phyloP scores from a whole-genome alignment of 92 coral and sea anemone species.

The Porites rus region DNA sequence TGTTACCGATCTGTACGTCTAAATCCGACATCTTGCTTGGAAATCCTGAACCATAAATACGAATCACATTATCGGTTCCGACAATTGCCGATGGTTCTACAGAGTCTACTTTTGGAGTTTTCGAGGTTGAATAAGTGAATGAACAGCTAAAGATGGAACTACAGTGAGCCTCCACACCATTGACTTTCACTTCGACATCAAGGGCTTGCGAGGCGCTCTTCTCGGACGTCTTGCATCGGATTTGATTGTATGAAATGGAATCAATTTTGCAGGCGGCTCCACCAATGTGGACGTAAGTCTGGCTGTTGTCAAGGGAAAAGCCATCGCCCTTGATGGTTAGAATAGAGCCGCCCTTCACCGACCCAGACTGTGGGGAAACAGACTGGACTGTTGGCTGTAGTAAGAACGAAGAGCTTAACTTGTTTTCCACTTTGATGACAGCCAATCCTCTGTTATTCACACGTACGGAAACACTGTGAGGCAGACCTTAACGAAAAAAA shows the following conservation, averaged over 20 bases:
- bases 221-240: slow-evolving; percentile 65
- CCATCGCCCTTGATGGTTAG: slow-evolving; percentile 77
- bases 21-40: slow-evolving; percentile 65
- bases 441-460: slow-evolving; percentile 78
- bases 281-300: slow-evolving; percentile 53
- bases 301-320: slow-evolving; percentile 34
- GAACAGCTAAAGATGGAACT: slow-evolving; percentile 47
- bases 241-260: slow-evolving; percentile 42
- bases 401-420: slow-evolving; percentile 50
- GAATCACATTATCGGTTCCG: slow-evolving; percentile 56
- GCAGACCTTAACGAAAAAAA: slow-evolving; percentile 38
- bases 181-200: slow-evolving; percentile 55
- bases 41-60: slow-evolving; percentile 74
- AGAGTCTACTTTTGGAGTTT: slow-evolving; percentile 75
- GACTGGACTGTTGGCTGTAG: slow-evolving; percentile 70
- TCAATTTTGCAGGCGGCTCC: slow-evolving; percentile 51
- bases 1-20: slow-evolving; percentile 66
- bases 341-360: slow-evolving; percentile 73
- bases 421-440: slow-evolving; percentile 48
- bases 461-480: slow-evolving; percentile 61
- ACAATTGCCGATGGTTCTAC: slow-evolving; percentile 72
- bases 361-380: slow-evolving; percentile 71
- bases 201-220: slow-evolving; percentile 24
- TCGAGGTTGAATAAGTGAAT: slow-evolving; percentile 53
- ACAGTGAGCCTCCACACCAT: slow-evolving; percentile 56